Evolutionary conservation across 2,888 invertebrate genomes (phyloP).

Genomic region (Capitulum mitella): DNA sequence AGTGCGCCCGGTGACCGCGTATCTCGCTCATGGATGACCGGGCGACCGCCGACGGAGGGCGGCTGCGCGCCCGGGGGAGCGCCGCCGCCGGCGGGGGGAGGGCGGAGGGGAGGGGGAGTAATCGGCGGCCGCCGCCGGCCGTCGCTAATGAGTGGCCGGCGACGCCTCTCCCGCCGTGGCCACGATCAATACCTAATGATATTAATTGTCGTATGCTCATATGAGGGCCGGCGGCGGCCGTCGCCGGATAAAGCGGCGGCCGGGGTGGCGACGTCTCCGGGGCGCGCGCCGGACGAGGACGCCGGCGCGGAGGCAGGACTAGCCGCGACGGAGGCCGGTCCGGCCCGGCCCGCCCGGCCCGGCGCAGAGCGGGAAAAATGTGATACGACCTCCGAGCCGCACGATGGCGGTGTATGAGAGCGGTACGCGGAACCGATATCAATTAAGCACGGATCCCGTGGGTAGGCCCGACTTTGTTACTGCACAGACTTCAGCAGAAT

Average conservation of each 20-base stretch:
- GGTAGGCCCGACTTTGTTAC: too few relatives aligned
- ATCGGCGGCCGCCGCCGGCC: neutral
- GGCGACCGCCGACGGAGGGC: neutral
- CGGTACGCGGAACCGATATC: too few relatives aligned
- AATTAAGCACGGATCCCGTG: too few relatives aligned
- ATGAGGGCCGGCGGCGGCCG: neutral
- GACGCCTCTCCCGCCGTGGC: constrained; percentile 21
- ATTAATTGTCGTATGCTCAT: constrained; percentile 24
- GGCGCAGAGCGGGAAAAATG: too few relatives aligned
- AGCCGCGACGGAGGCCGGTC: too few relatives aligned
- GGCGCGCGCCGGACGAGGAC: neutral
- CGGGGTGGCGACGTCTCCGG: too few relatives aligned
- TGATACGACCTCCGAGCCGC: too few relatives aligned
- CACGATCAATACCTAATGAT: constrained; percentile 24
- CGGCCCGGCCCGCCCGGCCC: too few relatives aligned
- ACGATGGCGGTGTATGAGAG: too few relatives aligned
- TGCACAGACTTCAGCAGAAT: too few relatives aligned
- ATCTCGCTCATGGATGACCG: neutral
- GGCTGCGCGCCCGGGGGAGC: neutral
- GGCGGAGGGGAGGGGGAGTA: too few relatives aligned
- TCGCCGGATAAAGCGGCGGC: neutral
- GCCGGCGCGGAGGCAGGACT: neutral
- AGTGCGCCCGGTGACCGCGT: neutral
- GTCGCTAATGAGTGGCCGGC: constrained; percentile 25
- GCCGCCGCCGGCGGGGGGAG: neutral